Evolutionary conservation across 2,797 vertebrate species (phyloP).

Genomic region (Danio aesculapii): DNA sequence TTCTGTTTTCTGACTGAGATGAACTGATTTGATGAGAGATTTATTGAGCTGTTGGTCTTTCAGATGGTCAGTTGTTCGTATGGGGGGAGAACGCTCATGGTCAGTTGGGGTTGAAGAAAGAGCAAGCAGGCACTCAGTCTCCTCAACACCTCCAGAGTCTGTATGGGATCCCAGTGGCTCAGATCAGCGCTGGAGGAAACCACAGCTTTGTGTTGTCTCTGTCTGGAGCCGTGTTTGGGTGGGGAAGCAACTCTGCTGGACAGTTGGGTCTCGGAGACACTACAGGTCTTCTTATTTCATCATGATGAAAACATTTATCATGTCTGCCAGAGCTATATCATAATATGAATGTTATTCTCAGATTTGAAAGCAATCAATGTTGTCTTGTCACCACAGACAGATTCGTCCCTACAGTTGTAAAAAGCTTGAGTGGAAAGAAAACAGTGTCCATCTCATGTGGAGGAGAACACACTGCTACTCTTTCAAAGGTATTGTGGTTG

Average conservation of each 20-base stretch:
- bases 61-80: conserved; percentile 88
- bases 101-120: conserved; percentile 88
- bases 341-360: too few relatives aligned
- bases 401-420: conserved; percentile 71
- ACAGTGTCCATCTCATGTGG: conserved; percentile 82
- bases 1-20: not conserved
- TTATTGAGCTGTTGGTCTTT: not conserved
- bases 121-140: conserved; percentile 66
- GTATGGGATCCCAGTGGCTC: conserved; percentile 80
- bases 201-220: conserved; percentile 87
- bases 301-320: not conserved
- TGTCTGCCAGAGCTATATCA: not conserved
- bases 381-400: conserved; percentile 69
- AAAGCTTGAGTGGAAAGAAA: conserved; percentile 74
- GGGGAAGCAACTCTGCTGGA: conserved; percentile 85
- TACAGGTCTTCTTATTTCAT: conserved; percentile 68
- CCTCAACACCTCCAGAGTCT: conserved; percentile 77
- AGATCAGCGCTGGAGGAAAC: conserved; percentile 83
- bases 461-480: conserved; percentile 79
- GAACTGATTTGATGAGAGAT: not conserved
- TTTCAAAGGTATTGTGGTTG: conserved; percentile 80
- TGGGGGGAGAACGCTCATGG: conserved; percentile 92
- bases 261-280: conserved; percentile 87
- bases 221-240: conserved; percentile 85
- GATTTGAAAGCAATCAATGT: not conserved